Base-by-base conservation (phyloP, 2,113 vertebrate species). In the Indri indri region DNA sequence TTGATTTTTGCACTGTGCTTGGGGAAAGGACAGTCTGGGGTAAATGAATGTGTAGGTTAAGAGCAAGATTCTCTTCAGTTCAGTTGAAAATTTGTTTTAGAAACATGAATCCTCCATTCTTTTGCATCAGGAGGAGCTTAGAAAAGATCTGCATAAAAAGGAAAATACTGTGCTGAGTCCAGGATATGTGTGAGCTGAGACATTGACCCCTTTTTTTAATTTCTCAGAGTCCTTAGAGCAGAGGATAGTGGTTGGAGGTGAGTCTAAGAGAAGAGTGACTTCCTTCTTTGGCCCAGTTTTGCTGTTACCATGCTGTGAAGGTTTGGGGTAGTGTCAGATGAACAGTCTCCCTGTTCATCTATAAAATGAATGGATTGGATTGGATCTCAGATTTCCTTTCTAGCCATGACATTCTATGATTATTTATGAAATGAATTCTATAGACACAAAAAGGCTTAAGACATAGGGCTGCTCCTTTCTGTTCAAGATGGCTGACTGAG, bases 401-500 rank as follows among this genome's bases (percentile, higher is more conserved):
- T 20, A 65, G 37, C 40, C 40, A 74, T 65, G 54, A 79, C 9
- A 63, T 68, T 34, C 63, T 50, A 6, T 50, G 76, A 90, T 92
- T 68, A 61, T 79, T 87, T 70, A 80, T 54, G 76, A 91, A 83
- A 86, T 23, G 25, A 63, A 34, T 45, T 83, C 74, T 85, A n/a
- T 61, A 79, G 88, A 68, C 77, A 65, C 52, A 82, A 61, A 61
- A 88, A 66, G 50, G 22, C 79, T 40, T 68, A 73, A 76, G 95
- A 91, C 59, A 71, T 59, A 77, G 47, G 66, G n/a, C 50, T 79
- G 23, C 4, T 6, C 30, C 20, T 84, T 63, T 91, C 45, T 2
- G 42, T 71, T 94, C 76, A 96, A 93, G 91, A 91, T 91, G 94
- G 70, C 91, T 81, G 82, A 95, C 50, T 57, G 65, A 93, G 59